Evolutionary conservation across 2,888 invertebrate genomes (phyloP).

Genomic region (Escarpia spicata): DNA sequence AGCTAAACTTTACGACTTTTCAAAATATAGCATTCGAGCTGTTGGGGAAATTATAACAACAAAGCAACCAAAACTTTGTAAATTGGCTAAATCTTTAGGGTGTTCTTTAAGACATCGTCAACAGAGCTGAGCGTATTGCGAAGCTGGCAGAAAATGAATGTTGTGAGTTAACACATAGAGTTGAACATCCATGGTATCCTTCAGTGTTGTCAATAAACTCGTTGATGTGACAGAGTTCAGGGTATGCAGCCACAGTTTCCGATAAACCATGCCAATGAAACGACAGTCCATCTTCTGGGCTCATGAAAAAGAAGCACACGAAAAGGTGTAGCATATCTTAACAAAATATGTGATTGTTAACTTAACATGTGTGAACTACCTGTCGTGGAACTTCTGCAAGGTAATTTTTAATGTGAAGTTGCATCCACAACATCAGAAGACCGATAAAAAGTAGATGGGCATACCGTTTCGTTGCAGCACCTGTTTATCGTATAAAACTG

Average conservation of each 20-base stretch:
- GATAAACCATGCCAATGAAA: background rate
- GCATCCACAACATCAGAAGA: background rate
- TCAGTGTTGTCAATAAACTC: slow-evolving; percentile 3
- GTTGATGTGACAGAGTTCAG: slow-evolving; percentile 5
- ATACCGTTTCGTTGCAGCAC: slow-evolving; percentile 10
- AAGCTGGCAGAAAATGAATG: background rate
- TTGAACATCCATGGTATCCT: background rate
- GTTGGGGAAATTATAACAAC: background rate
- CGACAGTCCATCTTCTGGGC: background rate
- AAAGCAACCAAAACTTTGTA: background rate
- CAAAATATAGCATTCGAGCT: too few relatives aligned
- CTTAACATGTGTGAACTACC: background rate
- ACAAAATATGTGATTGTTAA: background rate
- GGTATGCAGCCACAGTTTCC: background rate
- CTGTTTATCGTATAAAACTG: background rate
- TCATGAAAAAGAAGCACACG: background rate
- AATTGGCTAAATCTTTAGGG: background rate
- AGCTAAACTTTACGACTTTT: too few relatives aligned
- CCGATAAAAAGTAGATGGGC: background rate
- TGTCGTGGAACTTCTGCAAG: background rate
- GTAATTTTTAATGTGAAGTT: background rate
- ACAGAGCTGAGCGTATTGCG: background rate
- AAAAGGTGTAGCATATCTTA: background rate
- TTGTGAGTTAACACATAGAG: slow-evolving; percentile 7
- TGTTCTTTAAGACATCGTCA: background rate